A percentile compares a stretch with the other conserved stretches of the same genome.
These are phyloP conservation scores for Toxonevra muliebris DNA, from an alignment of 2,888 invertebrate genomes.

Conservation along the genomic window DNA sequence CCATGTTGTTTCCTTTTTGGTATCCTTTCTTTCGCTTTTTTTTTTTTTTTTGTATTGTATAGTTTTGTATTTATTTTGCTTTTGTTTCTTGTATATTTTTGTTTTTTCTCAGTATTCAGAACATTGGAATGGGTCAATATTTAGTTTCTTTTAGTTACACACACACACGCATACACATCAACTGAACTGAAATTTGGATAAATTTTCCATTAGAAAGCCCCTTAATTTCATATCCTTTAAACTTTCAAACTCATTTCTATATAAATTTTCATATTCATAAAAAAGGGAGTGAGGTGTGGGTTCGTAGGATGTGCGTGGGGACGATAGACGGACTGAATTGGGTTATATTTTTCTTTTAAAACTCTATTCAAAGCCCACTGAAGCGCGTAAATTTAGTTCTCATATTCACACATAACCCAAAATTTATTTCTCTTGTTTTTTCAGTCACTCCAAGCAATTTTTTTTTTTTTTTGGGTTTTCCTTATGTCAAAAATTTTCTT, in stretches of 20 bases:
- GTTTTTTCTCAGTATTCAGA: not conserved
- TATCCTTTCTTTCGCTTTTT: not conserved
- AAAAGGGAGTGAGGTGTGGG: no score
- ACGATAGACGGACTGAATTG: no score
- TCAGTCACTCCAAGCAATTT: not conserved
- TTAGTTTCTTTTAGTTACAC: conserved; percentile 2
- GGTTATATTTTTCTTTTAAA: no score
- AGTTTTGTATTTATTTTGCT: not conserved
- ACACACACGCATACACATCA: no score
- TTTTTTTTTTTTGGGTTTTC: not conserved
- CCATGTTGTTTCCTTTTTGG: not conserved
- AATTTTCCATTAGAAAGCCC: no score
- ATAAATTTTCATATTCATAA: no score
- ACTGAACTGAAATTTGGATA: no score
- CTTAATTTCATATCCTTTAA: not conserved
- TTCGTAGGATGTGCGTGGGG: no score
- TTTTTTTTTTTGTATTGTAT: not conserved
- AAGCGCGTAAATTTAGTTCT: no score
- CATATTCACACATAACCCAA: not conserved
- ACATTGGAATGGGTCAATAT: not conserved
- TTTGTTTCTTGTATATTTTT: not conserved
- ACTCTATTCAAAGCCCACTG: no score
- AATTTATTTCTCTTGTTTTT: conserved; percentile 2
- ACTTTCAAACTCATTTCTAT: not conserved
- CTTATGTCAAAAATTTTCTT: not conserved